These are phyloP conservation scores for Synchiropus splendidus DNA, from an alignment of 2,113 vertebrate genomes.

Conservation along the genomic window DNA sequence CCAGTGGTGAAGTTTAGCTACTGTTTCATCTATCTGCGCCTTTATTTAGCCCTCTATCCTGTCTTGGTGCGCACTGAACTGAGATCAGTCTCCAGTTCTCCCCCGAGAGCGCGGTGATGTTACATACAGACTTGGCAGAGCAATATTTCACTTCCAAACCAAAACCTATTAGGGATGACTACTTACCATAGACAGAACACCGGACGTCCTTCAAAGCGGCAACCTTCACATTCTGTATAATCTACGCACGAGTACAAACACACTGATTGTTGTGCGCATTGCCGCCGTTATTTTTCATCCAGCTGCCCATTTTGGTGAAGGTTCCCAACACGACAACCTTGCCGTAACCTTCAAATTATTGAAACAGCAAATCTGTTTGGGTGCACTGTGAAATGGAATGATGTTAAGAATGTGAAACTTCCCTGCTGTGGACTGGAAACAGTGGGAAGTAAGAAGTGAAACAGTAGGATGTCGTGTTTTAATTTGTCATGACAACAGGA, in stretches of 20 bases:
- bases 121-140: conserved; percentile 78
- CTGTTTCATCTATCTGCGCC: conserved; percentile 65
- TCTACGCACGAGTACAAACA: conserved; percentile 5
- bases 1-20: conserved; percentile 18
- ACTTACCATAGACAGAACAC: conserved; percentile 81
- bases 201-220: conserved; percentile 85
- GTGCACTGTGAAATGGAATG: too few species aligned
- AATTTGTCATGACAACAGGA: too few species aligned
- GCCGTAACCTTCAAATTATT: conserved; percentile 34
- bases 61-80: conserved; percentile 59
- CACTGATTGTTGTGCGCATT: conserved; percentile 30
- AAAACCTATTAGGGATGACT: conserved; percentile 96
- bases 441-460: too few species aligned
- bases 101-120: conserved; percentile 88
- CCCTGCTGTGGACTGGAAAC: too few species aligned
- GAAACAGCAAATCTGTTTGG: too few species aligned
- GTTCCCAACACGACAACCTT: conserved; percentile 21
- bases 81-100: conserved; percentile 78
- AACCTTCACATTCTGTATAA: conserved; percentile 72
- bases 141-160: conserved; percentile 89
- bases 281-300: conserved; percentile 45
- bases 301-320: conserved; percentile 15
- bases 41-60: conserved; percentile 70
- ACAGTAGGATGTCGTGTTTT: too few species aligned
- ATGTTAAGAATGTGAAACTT: too few species aligned